phyloP scores from a whole-genome alignment of 2,113 vertebrate genomes.

The Brienomyrus longianalis region DNA sequence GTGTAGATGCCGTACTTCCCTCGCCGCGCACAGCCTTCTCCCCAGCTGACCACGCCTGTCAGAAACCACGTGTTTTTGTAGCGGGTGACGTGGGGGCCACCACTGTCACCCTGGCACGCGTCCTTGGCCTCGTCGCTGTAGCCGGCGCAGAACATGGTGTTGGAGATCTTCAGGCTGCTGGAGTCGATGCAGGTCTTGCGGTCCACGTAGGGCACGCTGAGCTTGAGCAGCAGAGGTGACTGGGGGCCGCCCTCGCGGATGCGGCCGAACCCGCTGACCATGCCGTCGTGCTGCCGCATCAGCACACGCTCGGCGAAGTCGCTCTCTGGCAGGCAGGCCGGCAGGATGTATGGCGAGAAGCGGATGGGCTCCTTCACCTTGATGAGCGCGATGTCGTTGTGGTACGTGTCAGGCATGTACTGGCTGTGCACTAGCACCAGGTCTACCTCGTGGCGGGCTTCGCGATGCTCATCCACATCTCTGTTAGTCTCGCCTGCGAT shows the following conservation, averaged over 20 bases:
- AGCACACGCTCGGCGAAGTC: constrained; percentile 80
- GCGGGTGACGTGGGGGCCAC: constrained; percentile 82
- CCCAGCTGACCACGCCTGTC: constrained; percentile 92
- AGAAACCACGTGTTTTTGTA: constrained; percentile 72
- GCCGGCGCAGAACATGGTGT: constrained; percentile 91
- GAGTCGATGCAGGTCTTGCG: constrained; percentile 73
- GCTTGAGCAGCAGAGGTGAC: constrained; percentile 64
- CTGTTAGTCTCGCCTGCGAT: constrained; percentile 73
- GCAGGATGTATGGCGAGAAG: constrained; percentile 65
- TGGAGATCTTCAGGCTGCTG: constrained; percentile 60
- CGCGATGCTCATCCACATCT: constrained; percentile 45
- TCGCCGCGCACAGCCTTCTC: constrained; percentile 80
- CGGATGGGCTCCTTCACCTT: constrained; percentile 65
- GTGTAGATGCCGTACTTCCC: constrained; percentile 90
- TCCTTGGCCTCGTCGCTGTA: constrained; percentile 67
- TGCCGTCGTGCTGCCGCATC: constrained; percentile 62
- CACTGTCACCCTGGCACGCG: constrained; percentile 89
- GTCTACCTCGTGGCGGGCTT: constrained; percentile 55
- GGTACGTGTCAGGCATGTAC: constrained; percentile 57
- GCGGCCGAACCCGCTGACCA: constrained; percentile 83
- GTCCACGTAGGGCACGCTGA: constrained; percentile 74
- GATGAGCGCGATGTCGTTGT: constrained; percentile 85
- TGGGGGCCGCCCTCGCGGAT: constrained; percentile 54
- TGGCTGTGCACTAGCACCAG: constrained; percentile 57
- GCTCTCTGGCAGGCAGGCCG: constrained; percentile 75